Percentiles rank a stretch among this genome's conserved stretches.
Conservation (phyloP, 2,888 invertebrate genomes). For the Odontothrips loti region DNA sequence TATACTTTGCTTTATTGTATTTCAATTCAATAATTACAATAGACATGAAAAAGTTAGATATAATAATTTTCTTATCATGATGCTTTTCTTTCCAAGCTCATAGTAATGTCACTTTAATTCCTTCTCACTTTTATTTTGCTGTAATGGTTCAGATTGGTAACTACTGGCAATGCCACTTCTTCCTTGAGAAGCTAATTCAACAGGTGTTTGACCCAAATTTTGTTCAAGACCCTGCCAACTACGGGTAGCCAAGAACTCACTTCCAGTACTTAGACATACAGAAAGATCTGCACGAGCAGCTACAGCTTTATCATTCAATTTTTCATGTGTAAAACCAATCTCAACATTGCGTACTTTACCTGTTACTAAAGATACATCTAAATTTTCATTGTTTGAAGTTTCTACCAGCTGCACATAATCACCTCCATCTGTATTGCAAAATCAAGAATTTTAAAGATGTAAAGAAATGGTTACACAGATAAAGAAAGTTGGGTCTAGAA, state of each 20-base stretch:
- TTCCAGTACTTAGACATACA: constrained; percentile 56
- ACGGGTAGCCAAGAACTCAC: constrained; percentile 60
- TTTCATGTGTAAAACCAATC: constrained; percentile 35
- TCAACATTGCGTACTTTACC: constrained; percentile 60
- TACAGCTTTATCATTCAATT: constrained; percentile 36
- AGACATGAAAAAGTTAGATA: background rate
- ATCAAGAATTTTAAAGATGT: background rate
- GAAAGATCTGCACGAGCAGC: constrained; percentile 48
- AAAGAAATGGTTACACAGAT: background rate
- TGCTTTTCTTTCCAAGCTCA: background rate
- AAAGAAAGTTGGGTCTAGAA: background rate
- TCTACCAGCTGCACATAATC: constrained; percentile 43
- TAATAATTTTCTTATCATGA: background rate
- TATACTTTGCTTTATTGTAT: background rate
- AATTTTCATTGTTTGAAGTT: constrained; percentile 39
- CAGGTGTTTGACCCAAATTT: constrained; percentile 67
- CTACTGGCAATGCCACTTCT: constrained; percentile 66
- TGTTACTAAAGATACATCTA: constrained; percentile 71
- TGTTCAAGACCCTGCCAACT: constrained; percentile 86
- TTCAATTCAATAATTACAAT: background rate
- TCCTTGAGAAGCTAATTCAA: constrained; percentile 65
- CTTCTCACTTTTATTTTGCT: constrained; percentile 18
- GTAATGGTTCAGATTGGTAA: constrained; percentile 41
- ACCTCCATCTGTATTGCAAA: constrained; percentile 40
- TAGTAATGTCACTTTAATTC: background rate